A percentile compares a stretch with the other conserved stretches of the same genome.
phyloP scores from a whole-genome alignment of 2,113 vertebrate species.

The Trematocara macrostoma region DNA sequence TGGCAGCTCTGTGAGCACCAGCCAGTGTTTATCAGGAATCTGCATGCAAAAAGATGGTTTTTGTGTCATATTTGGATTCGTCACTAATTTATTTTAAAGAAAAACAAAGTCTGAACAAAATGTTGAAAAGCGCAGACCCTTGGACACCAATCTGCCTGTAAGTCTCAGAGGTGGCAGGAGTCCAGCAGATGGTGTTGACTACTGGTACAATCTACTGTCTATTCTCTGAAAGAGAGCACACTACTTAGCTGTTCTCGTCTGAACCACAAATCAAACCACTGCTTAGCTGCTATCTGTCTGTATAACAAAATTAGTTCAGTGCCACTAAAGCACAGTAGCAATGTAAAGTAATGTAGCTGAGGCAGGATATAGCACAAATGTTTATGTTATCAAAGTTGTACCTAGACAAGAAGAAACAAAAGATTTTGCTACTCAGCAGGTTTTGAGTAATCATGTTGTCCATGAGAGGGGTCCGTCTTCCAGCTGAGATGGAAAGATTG shows the following conservation, averaged over 20 bases:
- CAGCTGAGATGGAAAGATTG: constrained; percentile 32
- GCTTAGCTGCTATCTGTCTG: background rate
- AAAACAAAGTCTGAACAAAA: background rate
- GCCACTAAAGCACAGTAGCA: background rate
- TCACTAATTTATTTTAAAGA: background rate
- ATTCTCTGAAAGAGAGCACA: constrained; percentile 50
- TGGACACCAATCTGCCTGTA: constrained; percentile 60
- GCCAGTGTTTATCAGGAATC: constrained; percentile 54
- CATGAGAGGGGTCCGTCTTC: constrained; percentile 44
- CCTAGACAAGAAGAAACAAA: constrained; percentile 54
- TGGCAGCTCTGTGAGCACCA: constrained; percentile 68
- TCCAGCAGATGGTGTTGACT: constrained; percentile 45
- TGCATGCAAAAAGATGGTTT: background rate
- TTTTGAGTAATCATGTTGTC: constrained; percentile 54
- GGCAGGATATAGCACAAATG: background rate
- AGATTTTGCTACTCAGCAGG: constrained; percentile 29
- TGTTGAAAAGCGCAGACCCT: constrained; percentile 23
- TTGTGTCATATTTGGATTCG: background rate
- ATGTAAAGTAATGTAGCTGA: background rate
- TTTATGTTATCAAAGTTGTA: background rate
- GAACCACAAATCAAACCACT: background rate
- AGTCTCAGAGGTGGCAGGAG: constrained; percentile 48
- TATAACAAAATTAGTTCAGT: background rate
- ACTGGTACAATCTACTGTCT: constrained; percentile 35
- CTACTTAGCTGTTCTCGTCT: constrained; percentile 42